Evolutionary conservation across 2,113 vertebrate species (phyloP).

Genomic region (Oreocharis arfaki): DNA sequence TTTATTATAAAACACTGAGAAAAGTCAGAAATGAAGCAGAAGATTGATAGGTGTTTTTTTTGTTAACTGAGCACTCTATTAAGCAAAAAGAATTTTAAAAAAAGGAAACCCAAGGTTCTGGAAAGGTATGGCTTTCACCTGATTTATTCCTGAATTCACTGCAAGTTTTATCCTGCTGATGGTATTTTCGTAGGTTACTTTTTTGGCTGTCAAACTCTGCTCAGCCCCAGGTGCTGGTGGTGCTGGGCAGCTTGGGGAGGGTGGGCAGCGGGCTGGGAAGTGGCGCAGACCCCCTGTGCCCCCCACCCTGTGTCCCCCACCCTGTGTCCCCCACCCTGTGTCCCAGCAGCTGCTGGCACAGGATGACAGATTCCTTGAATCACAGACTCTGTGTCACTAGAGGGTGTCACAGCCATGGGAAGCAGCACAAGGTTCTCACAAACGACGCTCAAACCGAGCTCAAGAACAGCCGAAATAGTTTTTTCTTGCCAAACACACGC

Average conservation of each 20-base stretch:
- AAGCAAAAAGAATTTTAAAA: background rate
- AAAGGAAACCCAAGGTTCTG: background rate
- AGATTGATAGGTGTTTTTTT: background rate
- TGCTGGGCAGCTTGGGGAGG: background rate
- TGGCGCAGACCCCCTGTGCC: background rate
- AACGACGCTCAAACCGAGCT: accelerated
- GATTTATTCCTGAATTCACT: background rate
- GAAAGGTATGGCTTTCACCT: background rate
- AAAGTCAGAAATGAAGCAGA: background rate
- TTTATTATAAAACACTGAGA: background rate
- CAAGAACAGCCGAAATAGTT: accelerated
- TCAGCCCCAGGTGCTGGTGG: background rate
- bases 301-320: accelerated
- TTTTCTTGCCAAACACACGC: accelerated
- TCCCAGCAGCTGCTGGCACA: background rate
- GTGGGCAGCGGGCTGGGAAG: background rate
- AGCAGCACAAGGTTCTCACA: background rate
- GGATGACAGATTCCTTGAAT: background rate
- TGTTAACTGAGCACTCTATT: background rate
- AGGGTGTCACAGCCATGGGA: background rate
- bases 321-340: accelerated
- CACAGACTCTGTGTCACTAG: background rate
- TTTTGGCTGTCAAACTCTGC: background rate
- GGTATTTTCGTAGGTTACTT: background rate
- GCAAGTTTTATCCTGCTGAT: background rate